Evolutionary conservation across 2,113 vertebrate species (phyloP).

Genomic region (Prinia subflava): DNA sequence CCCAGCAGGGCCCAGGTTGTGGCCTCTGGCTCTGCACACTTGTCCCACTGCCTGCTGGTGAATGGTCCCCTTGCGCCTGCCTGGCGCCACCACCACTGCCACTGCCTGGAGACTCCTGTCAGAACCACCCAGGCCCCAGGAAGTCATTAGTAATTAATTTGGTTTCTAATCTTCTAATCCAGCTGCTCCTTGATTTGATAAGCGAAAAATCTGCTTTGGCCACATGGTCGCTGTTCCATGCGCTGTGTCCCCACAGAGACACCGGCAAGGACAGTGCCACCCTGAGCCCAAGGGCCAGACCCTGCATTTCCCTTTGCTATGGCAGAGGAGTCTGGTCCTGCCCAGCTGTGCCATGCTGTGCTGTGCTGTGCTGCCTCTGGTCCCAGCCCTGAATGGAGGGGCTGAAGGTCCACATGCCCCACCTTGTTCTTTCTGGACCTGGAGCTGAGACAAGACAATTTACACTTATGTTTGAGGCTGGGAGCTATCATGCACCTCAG

Average conservation of each 20-base stretch:
- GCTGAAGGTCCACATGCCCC: fast-evolving
- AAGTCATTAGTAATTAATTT: constrained; percentile 67
- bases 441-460: background rate
- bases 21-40: background rate
- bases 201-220: constrained; percentile 43
- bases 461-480: background rate
- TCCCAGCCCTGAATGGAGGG: background rate
- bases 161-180: constrained; percentile 65
- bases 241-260: background rate
- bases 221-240: constrained; percentile 26
- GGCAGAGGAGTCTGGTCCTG: background rate
- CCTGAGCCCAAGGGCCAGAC: background rate
- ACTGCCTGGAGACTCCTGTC: background rate
- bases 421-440: background rate
- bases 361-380: fast-evolving
- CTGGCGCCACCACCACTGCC: fast-evolving
- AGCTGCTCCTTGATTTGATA: constrained; percentile 55
- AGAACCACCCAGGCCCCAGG: background rate
- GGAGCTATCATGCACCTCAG: background rate
- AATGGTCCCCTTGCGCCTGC: fast-evolving
- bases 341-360: fast-evolving
- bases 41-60: background rate
- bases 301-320: background rate
- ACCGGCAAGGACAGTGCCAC: background rate
- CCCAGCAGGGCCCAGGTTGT: fast-evolving